Evolutionary conservation across 1,140 invertebrate species (phyloP), one percentile per base, ranked within the genome.

Genomic region (Drosophila sproati): DNA sequence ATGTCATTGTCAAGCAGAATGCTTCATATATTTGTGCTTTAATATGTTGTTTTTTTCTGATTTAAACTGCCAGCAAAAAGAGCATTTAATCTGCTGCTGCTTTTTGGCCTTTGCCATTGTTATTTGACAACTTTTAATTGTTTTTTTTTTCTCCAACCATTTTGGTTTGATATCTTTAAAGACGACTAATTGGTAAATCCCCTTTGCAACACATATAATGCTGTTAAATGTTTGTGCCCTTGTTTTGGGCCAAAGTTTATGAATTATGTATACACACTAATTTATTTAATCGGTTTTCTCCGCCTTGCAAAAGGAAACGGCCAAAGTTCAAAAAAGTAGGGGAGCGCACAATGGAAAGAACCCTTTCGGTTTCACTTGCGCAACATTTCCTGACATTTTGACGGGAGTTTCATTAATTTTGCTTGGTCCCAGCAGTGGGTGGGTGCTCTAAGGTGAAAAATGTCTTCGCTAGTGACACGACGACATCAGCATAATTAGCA

Each of bases 401-500:
- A 45, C 57, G 31, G n/a, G 43, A 12, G 66, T 35, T 60, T 75
- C 63, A 60, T 67, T 73, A 50, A 71, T 71, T 62, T 47, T 29
- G 6, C 45, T 20, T 20, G 20, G 20, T 20, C 20, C 20, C 20
- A 20, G 20, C 52, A 4, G 28, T 29, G 32, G 6, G 20, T 20
- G 20, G 20, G 20, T 20, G 20, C 1, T 20, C 1, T 20, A 20
- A 31, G 39, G 43, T 79, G 69, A 77, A 77, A 78, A 78, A 76
- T 76, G 68, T 78, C 48, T 64, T 76, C 61, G 12, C 34, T 57
- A 28, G 39, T 72, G 60, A 60, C 72, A 51, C 43, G 35, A 43
- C 61, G 39, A 70, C 72, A 75, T 70, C 50, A 66, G 51, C 66
- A 70, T 73, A 79, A 77, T 79, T 79, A 73, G 73, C 55, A 47